Evolutionary conservation across 92 coral and sea anemone species (phyloP).

Genomic region (Micromussa lordhowensis): DNA sequence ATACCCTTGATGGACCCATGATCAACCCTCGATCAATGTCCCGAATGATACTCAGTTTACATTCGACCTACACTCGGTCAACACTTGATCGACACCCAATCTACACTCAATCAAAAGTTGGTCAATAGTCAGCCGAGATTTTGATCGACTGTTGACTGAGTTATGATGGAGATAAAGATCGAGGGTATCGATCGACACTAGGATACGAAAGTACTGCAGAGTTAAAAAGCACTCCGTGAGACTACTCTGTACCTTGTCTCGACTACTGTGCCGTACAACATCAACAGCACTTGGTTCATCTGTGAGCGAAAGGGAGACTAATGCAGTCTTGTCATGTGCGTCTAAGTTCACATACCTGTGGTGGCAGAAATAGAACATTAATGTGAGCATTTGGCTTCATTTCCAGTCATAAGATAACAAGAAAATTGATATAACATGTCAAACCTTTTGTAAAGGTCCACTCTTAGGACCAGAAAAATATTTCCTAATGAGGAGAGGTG

Average conservation of each 20-base stretch:
- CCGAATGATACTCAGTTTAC: too few relatives aligned
- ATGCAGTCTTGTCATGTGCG: slow-evolving; percentile 82
- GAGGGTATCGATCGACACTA: too few relatives aligned
- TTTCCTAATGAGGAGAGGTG: too few relatives aligned
- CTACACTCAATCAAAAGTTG: too few relatives aligned
- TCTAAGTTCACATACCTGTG: slow-evolving; percentile 87
- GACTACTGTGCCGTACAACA: slow-evolving; percentile 69
- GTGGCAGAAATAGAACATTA: not conserved
- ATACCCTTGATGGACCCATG: too few relatives aligned
- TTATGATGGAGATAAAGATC: too few relatives aligned
- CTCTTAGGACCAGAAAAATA: too few relatives aligned
- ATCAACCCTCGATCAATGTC: too few relatives aligned
- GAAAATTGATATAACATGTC: not conserved
- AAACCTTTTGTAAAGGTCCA: not conserved
- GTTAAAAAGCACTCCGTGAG: not conserved
- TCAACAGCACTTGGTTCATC: slow-evolving; percentile 90
- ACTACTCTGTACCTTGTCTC: slow-evolving; percentile 70
- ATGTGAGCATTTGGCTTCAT: not conserved
- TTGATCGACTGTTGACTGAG: too few relatives aligned
- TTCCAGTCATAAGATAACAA: not conserved
- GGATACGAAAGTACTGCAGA: not conserved
- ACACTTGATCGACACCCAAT: too few relatives aligned
- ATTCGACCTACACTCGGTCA: too few relatives aligned
- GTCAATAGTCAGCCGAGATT: too few relatives aligned
- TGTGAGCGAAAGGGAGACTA: slow-evolving; percentile 87